These are phyloP conservation scores for Neomonachus schauinslandi DNA, from an alignment of 2,113 vertebrate species.

Conservation along the genomic window DNA sequence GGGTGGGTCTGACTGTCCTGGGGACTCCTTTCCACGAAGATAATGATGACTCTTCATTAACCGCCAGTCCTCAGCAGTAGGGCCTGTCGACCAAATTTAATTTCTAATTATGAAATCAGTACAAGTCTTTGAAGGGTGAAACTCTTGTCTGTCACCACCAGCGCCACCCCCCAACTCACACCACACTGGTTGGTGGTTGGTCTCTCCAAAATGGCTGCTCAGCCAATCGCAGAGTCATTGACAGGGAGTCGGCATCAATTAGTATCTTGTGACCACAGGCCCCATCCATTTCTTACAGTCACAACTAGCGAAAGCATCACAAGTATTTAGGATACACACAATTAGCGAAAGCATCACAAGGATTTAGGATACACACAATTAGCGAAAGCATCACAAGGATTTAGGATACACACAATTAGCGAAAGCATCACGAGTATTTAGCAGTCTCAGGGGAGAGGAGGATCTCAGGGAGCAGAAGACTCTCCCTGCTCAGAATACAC, in stretches of 20 bases:
- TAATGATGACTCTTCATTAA: accelerated
- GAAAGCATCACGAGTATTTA: accelerated
- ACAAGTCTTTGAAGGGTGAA: background rate
- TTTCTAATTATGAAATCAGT: background rate
- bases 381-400: background rate
- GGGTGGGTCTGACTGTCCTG: accelerated
- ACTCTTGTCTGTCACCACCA: accelerated
- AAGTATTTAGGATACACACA: background rate
- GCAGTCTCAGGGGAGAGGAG: accelerated
- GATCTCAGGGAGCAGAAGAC: accelerated
- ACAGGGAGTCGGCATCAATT: accelerated
- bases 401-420: too few relatives aligned
- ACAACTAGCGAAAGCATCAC: too few relatives aligned
- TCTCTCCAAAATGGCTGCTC: background rate
- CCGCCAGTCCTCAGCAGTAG: background rate
- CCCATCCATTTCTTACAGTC: accelerated
- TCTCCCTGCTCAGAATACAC: accelerated
- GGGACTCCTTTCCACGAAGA: background rate
- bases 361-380: accelerated
- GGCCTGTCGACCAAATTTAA: too few relatives aligned
- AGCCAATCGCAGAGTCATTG: background rate
- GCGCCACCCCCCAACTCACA: accelerated
- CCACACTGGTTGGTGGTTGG: accelerated
- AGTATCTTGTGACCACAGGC: accelerated
- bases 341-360: accelerated